phyloP scores from a whole-genome alignment of 2,888 invertebrate genomes.

The Dendrolimus pini region DNA sequence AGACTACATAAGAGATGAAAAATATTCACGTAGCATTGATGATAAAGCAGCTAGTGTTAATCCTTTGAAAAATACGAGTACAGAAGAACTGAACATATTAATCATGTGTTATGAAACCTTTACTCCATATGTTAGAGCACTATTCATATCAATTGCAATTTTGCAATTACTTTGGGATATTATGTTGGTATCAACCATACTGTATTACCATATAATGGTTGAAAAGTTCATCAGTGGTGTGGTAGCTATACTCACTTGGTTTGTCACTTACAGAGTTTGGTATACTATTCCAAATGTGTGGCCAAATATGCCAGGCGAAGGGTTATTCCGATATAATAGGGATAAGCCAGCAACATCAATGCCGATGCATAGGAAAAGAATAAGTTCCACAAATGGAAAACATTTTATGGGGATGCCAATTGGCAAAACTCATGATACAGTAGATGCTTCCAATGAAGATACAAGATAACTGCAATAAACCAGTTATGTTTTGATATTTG shows the following conservation, averaged over 20 bases:
- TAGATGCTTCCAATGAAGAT: slow-evolving; percentile 46
- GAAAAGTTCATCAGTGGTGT: slow-evolving; percentile 94
- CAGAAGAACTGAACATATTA: slow-evolving; percentile 81
- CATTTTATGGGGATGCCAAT: slow-evolving; percentile 90
- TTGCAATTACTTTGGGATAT: slow-evolving; percentile 95
- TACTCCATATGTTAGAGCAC: slow-evolving; percentile 87
- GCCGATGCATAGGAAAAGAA: slow-evolving; percentile 55
- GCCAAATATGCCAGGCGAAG: slow-evolving; percentile 86
- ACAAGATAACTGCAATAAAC: slow-evolving; percentile 30
- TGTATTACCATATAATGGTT: slow-evolving; percentile 97
- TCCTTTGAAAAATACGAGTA: slow-evolving; percentile 81
- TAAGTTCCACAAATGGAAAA: slow-evolving; percentile 67
- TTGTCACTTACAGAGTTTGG: slow-evolving; percentile 90
- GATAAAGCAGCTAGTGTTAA: slow-evolving; percentile 76
- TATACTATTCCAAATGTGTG: slow-evolving; percentile 79
- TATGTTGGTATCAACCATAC: slow-evolving; percentile 93
- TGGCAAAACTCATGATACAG: slow-evolving; percentile 42
- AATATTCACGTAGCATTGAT: slow-evolving; percentile 80
- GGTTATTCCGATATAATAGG: slow-evolving; percentile 86
- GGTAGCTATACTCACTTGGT: slow-evolving; percentile 94
- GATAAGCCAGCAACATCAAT: slow-evolving; percentile 42
- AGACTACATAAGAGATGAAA: slow-evolving; percentile 88
- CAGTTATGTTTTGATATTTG: neutral
- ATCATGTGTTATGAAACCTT: slow-evolving; percentile 85
- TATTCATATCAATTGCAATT: slow-evolving; percentile 86